These are phyloP conservation scores for Passer montanus DNA, from an alignment of 2,113 vertebrate genomes.

Conservation along the genomic window DNA sequence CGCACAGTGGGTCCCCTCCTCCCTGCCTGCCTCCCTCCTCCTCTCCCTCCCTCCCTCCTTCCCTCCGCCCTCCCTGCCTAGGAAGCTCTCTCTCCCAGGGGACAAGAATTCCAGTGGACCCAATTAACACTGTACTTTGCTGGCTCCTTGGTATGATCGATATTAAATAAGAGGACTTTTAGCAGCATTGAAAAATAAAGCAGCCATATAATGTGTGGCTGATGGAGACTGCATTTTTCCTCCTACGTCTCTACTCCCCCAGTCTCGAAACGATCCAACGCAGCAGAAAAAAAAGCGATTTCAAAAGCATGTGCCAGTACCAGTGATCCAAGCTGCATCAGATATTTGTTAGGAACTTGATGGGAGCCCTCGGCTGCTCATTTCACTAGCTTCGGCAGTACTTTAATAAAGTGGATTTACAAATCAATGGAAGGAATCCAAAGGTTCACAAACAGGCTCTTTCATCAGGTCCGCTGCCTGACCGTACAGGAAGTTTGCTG, in stretches of 20 bases:
- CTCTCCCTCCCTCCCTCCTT: slow-evolving; percentile 50
- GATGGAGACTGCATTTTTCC: not conserved
- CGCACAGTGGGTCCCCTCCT: slow-evolving; percentile 35
- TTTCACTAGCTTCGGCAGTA: slow-evolving; percentile 33
- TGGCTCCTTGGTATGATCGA: slow-evolving; percentile 69
- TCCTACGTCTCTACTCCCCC: not conserved
- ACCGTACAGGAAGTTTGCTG: slow-evolving; percentile 58
- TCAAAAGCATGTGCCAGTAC: not conserved
- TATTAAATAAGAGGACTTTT: slow-evolving; percentile 75
- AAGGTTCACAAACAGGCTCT: slow-evolving; percentile 60
- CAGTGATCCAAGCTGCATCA: not conserved
- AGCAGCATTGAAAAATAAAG: slow-evolving; percentile 68
- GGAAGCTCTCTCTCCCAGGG: slow-evolving; percentile 64
- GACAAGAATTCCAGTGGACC: slow-evolving; percentile 78
- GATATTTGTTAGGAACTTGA: slow-evolving; percentile 37
- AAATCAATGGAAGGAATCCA: slow-evolving; percentile 65
- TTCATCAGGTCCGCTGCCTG: slow-evolving; percentile 51
- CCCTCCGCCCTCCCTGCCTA: slow-evolving; percentile 45
- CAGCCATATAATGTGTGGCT: slow-evolving; percentile 43
- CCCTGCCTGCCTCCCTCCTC: not conserved
- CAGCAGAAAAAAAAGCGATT: not conserved
- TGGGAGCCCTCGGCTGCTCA: slow-evolving; percentile 26
- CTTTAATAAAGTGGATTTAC: slow-evolving; percentile 62
- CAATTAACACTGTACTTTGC: slow-evolving; percentile 79
- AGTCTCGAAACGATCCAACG: not conserved